Base-by-base conservation (phyloP, 2,888 invertebrate genomes). In the Aelia acuminata region DNA sequence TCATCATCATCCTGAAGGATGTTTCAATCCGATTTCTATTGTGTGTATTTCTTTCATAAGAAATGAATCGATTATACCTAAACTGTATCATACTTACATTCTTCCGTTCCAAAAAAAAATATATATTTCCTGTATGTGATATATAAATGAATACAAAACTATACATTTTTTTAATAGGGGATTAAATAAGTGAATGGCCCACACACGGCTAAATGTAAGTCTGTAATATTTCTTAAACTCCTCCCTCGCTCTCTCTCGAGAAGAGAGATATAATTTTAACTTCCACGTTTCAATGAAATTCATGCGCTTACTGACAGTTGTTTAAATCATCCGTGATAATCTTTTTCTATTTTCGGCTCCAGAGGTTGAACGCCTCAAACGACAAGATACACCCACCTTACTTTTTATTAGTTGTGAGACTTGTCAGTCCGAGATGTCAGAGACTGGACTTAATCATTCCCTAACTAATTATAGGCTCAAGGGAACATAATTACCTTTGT, bases 361-460 rank as follows among this genome's bases (percentile, higher is more conserved):
- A 43, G 13, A 1, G 2, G 53, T n/a, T n/a, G 26, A 13, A 57
- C 13, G 26, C 13, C 26, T 26, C 13, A 57, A 13, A 57, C 26
- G 0, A 20, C 20, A 8, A 35, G 63, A 70, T 70, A 20, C 20
- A 8, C 63, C 5, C 8, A 20, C 63, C 31, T 1, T 35, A 31
- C 35, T 35, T 70, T 70, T 18, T 7, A n/a, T n/a, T n/a, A n/a
- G 63, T 70, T 70, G 31, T 35, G 18, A 70, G 63, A 70, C 63
- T 70, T 63, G 63, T 63, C 63, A 63, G 31, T 31, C 31, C 63
- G 18, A 31, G 63, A 70, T 35, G 63, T 70, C 63, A 35, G 63
- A 70, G 31, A 8, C 18, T 35, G 35, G 5, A 31, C 63, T 35
- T 35, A 35, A 18, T 70, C 63, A 35, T 31, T 70, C 18, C 63